A percentile compares a stretch with the other conserved stretches of the same genome.
Conservation (phyloP, 2,888 invertebrate species). For the Calliphora vomitoria region DNA sequence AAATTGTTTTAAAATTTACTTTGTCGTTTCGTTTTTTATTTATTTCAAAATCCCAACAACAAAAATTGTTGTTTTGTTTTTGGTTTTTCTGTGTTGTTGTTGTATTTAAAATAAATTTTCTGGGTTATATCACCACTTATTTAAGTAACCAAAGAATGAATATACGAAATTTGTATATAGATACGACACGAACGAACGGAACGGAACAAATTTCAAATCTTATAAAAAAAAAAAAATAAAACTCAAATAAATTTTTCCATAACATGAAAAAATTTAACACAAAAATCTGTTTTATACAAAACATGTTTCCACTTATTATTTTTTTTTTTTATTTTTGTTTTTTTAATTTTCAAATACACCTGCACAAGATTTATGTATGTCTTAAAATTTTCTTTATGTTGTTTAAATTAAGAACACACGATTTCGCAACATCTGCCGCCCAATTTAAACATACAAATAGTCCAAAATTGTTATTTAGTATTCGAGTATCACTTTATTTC, state of each 20-base stretch:
- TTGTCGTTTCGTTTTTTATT: constrained; percentile 54
- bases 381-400: constrained; percentile 41
- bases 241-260: constrained; percentile 54
- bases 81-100: constrained; percentile 37
- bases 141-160: constrained; percentile 69
- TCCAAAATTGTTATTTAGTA: constrained; percentile 5
- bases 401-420: constrained; percentile 54
- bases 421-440: constrained; percentile 72
- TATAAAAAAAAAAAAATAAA: not conserved
- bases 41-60: constrained; percentile 60
- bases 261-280: constrained; percentile 37
- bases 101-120: constrained; percentile 65
- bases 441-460: constrained; percentile 18
- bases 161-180: constrained; percentile 36
- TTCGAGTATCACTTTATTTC: constrained; percentile 5
- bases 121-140: constrained; percentile 74
- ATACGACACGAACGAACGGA: constrained; percentile 4
- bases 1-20: constrained; percentile 61
- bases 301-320: constrained; percentile 46
- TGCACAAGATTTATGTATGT: constrained; percentile 54
- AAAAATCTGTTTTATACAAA: constrained; percentile 11
- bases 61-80: constrained; percentile 55
- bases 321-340: constrained; percentile 7
- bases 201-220: constrained; percentile 1
- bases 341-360: constrained; percentile 39